Percentiles rank a stretch among this genome's conserved stretches.
These are phyloP conservation scores for Periplaneta americana DNA, from an alignment of 1,140 invertebrate species.

Conservation along the genomic window DNA sequence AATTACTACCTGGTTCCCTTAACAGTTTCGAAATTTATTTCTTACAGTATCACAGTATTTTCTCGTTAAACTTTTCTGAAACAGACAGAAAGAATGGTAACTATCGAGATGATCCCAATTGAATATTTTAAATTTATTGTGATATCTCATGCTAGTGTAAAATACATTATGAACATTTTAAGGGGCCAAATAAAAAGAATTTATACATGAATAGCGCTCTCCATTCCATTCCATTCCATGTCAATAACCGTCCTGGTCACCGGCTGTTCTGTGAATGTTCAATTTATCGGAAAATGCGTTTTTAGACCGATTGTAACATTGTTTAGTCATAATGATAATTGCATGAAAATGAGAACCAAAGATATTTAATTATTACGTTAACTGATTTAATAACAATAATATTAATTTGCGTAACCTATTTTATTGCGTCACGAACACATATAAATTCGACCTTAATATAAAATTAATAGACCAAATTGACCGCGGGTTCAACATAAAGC, in stretches of 20 bases:
- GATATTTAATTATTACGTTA: neutral
- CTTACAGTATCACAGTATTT: too few species aligned
- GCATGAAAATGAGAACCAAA: neutral
- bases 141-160: too few species aligned
- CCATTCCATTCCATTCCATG: neutral
- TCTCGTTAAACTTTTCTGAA: too few species aligned
- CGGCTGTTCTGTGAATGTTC: neutral
- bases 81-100: too few species aligned
- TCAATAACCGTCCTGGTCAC: neutral
- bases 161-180: neutral
- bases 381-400: neutral
- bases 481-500: too few species aligned
- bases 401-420: neutral
- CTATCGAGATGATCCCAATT: too few species aligned
- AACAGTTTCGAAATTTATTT: too few species aligned
- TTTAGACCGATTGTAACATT: neutral
- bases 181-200: neutral
- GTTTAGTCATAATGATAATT: neutral
- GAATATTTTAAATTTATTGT: too few species aligned
- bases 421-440: too few species aligned
- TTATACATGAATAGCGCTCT: neutral
- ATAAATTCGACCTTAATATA: too few species aligned
- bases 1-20: too few species aligned
- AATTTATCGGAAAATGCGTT: neutral
- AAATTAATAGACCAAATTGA: too few species aligned